Evolutionary conservation across 2,888 invertebrate genomes (phyloP), one percentile per base, ranked within the genome.

Genomic region (Platerodrilus igneus): DNA sequence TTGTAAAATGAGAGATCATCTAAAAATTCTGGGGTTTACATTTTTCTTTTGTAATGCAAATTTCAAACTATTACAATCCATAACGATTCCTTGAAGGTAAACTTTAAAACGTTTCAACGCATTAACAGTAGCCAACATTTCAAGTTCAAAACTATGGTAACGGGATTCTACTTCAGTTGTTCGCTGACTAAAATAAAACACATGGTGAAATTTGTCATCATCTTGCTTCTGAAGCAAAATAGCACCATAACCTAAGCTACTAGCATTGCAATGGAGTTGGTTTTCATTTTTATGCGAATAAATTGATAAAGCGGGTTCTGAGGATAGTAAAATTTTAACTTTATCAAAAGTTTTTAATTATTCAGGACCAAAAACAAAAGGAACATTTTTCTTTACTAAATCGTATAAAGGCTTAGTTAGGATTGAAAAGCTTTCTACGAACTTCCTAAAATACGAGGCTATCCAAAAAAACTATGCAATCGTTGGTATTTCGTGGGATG

Each of bases 251-350:
- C 62, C 63, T 2, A 46, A 8, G 1, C 51, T 31, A 38, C 58
- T 59, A 2, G 59, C 63, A 46, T 65, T 62, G 11, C 57, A 60
- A 31, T 65, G 63, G 19, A 63, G 36, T 38, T 65, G 59, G 3
- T 62, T 64, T 27, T 57, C 53, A 9, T 48, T 37, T 4, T 37
- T 29, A 0, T 59, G 58, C 17, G 56, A 51, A 33, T 58, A 67
- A n/a, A 63, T 48, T 4, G 47, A 29, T 16, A 64, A 45, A 15
- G 59, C 47, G n/a, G 58, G 60, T n/a, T n/a, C n/a, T n/a, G n/a
- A n/a, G n/a, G n/a, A n/a, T n/a, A n/a, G n/a, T n/a, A n/a, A n/a
- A n/a, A n/a, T n/a, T n/a, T n/a, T n/a, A n/a, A n/a, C n/a, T n/a
- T n/a, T n/a, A n/a, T n/a, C n/a, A n/a, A n/a, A n/a, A n/a, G n/a